Evolutionary conservation across 1,140 invertebrate species (phyloP).

Genomic region (Probaryconus sp.): DNA sequence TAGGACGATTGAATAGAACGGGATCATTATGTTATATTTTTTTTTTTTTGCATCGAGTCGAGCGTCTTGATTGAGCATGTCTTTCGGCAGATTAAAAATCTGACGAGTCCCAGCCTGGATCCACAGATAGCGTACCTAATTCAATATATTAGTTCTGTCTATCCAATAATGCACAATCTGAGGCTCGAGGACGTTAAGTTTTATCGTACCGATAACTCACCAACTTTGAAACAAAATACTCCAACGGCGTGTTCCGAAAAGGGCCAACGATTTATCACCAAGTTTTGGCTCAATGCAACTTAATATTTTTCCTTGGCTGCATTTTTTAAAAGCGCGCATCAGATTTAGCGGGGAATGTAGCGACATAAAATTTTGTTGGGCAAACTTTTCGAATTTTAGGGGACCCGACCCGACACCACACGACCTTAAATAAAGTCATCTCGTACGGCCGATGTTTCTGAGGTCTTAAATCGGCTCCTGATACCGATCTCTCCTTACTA

Average conservation of each 20-base stretch:
- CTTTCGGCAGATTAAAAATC: constrained; percentile 53
- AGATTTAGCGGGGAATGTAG: constrained; percentile 63
- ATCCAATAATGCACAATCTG: constrained; percentile 57
- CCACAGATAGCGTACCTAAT: constrained; percentile 59
- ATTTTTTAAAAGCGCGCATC: constrained; percentile 62
- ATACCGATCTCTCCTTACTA: constrained; percentile 72
- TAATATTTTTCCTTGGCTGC: constrained; percentile 67
- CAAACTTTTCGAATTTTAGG: constrained; percentile 34
- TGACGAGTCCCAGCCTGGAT: constrained; percentile 48
- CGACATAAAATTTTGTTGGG: constrained; percentile 63
- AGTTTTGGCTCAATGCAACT: constrained; percentile 64
- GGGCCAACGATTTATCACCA: constrained; percentile 61
- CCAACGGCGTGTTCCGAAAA: constrained; percentile 27
- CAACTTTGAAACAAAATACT: constrained; percentile 57
- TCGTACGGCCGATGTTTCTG: constrained; percentile 57
- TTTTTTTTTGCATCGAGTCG: constrained; percentile 29
- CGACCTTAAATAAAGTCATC: constrained; percentile 70
- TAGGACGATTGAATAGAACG: constrained; percentile 38
- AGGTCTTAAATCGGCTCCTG: constrained; percentile 66
- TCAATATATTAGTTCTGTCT: constrained; percentile 60
- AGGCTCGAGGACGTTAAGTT: constrained; percentile 51
- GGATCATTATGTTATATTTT: constrained; percentile 46
- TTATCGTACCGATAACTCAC: constrained; percentile 59
- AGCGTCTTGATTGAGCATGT: constrained; percentile 17
- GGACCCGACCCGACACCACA: constrained; percentile 33